These are phyloP conservation scores for Perdita meconis DNA, from an alignment of 2,888 invertebrate genomes.

Conservation along the genomic window DNA sequence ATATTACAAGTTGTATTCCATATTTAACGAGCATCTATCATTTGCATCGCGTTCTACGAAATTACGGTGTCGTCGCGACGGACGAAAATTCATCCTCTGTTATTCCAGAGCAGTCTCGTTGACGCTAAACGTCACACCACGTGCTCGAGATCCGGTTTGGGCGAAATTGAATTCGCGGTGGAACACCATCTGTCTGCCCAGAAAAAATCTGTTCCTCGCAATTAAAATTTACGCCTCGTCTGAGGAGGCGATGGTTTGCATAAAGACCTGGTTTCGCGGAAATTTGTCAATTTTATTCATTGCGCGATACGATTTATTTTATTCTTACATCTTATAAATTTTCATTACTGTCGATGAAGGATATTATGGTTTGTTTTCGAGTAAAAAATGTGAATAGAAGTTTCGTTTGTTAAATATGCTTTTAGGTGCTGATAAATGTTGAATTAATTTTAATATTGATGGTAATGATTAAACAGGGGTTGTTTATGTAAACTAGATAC, in stretches of 20 bases:
- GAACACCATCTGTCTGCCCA: slow-evolving; percentile 52
- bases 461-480: no score
- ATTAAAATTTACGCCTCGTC: slow-evolving; percentile 20
- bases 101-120: slow-evolving; percentile 41
- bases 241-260: background rate
- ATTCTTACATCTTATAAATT: no score
- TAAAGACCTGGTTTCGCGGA: no score
- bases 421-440: no score
- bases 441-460: no score
- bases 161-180: slow-evolving; percentile 56
- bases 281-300: background rate
- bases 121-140: slow-evolving; percentile 51
- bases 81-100: slow-evolving; percentile 30
- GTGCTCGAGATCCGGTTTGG: slow-evolving; percentile 62
- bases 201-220: slow-evolving; percentile 34
- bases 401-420: no score
- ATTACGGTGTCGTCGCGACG: slow-evolving; percentile 4
- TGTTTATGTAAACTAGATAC: no score
- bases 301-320: no score
- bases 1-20: background rate
- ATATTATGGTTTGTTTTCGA: no score
- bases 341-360: no score
- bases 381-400: no score
- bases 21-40: no score
- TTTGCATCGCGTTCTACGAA: background rate